Percentiles rank a stretch among this genome's conserved stretches.
phyloP scores from a whole-genome alignment of 2,888 invertebrate species.

The Aspidiotus rigidus region DNA sequence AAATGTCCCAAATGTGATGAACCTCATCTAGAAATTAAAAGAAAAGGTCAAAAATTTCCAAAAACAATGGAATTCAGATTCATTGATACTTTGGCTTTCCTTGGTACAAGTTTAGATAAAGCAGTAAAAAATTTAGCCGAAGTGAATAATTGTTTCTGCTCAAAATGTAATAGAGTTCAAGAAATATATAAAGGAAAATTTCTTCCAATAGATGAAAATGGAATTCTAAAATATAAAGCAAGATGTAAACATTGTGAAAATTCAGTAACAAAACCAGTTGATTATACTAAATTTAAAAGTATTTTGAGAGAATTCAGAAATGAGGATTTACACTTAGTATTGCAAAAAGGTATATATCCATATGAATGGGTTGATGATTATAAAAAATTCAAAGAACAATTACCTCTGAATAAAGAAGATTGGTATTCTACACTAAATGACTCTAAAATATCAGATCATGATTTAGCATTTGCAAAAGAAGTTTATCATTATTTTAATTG shows the following conservation, averaged over 20 bases:
- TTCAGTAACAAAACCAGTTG: conserved; percentile 7
- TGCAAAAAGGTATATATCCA: conserved; percentile 9
- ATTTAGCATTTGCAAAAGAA: conserved; percentile 20
- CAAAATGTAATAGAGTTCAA: conserved; percentile 17
- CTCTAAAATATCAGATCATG: conserved; percentile 3
- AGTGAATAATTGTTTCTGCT: conserved; percentile 11
- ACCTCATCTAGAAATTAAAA: no score
- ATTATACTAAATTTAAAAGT: conserved; percentile 14
- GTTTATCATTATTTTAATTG: conserved; percentile 3
- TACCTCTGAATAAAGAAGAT: conserved; percentile 14
- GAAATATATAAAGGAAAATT: no score
- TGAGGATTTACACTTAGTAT: conserved; percentile 1
- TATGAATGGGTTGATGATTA: conserved; percentile 16
- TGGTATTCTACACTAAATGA: conserved; percentile 14
- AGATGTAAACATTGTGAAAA: conserved; percentile 14
- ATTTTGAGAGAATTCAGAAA: conserved; percentile 10
- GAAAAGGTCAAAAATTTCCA: no score
- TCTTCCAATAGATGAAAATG: no score
- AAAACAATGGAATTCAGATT: no score
- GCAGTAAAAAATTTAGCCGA: conserved; percentile 2
- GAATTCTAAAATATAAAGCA: no score
- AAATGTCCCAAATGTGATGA: no score
- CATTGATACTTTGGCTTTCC: conserved; percentile 5
- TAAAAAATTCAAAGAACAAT: conserved; percentile 9
- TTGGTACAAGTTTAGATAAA: conserved; percentile 11